Base-by-base conservation (phyloP, 2,888 invertebrate species). In the Eupithecia subfuscata region DNA sequence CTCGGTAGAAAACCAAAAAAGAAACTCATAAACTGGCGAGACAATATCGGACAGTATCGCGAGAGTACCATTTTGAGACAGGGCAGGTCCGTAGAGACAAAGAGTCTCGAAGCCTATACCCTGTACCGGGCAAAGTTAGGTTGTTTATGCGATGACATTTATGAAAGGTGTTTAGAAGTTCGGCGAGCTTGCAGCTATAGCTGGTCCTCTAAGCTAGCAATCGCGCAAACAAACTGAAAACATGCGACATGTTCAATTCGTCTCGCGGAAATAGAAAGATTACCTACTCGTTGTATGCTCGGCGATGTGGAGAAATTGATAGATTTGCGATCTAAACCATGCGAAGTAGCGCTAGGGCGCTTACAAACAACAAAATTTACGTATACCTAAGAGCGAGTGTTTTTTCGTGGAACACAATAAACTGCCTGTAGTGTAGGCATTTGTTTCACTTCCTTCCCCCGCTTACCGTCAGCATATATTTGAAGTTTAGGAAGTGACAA, bases 191-290 rank as follows among this genome's bases (percentile, higher is more conserved):
- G 63, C 16, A 30, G 18, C 14, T 64, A 34, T 34, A 34, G 8
- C 34, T 34, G 34, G 5, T 2, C 34, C 60, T 11, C 8, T 34
- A 70, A 73, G 71, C 73, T 73, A 65, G 9, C 71, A 60, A 75
- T 78, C 65, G 18, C 45, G 22, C 69, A 74, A 69, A 65, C 71
- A 70, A 74, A 71, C 63, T 30, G 67, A 25, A 40, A 25, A n/a
- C 11, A 69, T 76, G 64, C 34, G 16, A 64, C 18, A 34, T 78
- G 71, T 74, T 75, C 77, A 74, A 76, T 72, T 74, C 76, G 78
- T 78, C 74, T 73, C 56, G 68, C 56, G 74, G 68, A 69, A 80
- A 77, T 79, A 60, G 78, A 75, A 70, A 75, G 78, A 80, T 79
- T 77, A 74, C n/a, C n/a, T n/a, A n/a, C 69, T 40, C 60, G 25